Evolutionary conservation across 1,140 invertebrate species (phyloP), one percentile per base, ranked within the genome.

Genomic region (Ctenoplectra terminalis): DNA sequence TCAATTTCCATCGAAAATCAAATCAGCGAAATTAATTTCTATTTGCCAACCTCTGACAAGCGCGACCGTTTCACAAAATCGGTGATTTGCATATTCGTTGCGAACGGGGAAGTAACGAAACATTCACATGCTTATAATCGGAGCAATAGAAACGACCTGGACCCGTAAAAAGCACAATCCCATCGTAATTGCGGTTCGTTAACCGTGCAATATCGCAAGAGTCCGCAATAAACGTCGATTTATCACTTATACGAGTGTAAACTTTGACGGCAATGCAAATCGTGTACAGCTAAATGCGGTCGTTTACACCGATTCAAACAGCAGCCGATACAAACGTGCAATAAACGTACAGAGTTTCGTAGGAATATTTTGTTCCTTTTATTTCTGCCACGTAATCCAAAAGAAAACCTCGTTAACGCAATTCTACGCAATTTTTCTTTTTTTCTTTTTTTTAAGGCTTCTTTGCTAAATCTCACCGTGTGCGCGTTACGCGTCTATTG

Each of bases 131-230:
- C 5, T 63, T 74, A n/a, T 56, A 73, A 64, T 43, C 11, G 4
- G 0, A 0, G 54, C 4, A 31, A 67, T 23, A 26, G 26, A 13
- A 48, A 20, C 8, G 15, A 23, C 31, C 20, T 37, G 34, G 23
- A 29, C 66, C 8, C 9, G 40, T 11, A 9, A 43, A 43, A 79
- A 52, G 26, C 23, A 72, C 77, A 79, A 79, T 72, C 34, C 48
- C 56, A 3, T 23, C 34, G 34, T 79, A 79, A 80, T 80, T 73
- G 77, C 58, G 34, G 58, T 72, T 73, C 46, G 77, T 63, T 80
- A 80, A 64, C 69, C 46, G 58, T 40, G 46, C 29, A 40, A n/a
- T 40, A 61, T 34, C 56, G 67, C 9, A 26, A 29, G n/a, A 43
- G 56, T 63, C 5, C 9, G 52, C 34, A 13, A 56, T 52, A 37